A percentile compares a stretch with the other conserved stretches of the same genome.
Evolutionary conservation across 2,888 invertebrate species (phyloP).

Genomic region (Drosophila mercatorum): DNA sequence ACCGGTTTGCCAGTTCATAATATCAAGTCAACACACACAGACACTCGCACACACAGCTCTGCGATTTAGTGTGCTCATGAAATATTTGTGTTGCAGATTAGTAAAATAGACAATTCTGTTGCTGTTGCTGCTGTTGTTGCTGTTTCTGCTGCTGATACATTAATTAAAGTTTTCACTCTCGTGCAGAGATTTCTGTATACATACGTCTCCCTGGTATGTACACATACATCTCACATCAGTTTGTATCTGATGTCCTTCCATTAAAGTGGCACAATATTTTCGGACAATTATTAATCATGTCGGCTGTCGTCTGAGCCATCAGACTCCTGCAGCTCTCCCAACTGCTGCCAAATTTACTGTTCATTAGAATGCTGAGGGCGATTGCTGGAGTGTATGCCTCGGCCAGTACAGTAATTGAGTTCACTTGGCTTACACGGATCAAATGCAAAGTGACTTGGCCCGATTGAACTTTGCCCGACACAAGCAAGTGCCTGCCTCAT

Average conservation of each 20-base stretch:
- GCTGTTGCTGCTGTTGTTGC: constrained; percentile 31
- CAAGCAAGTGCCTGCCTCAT: not conserved
- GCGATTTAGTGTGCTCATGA: constrained; percentile 63
- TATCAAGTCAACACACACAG: constrained; percentile 46
- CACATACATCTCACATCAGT: constrained; percentile 10
- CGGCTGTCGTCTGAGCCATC: constrained; percentile 51
- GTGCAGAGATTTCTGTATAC: constrained; percentile 34
- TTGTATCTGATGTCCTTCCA: constrained; percentile 22
- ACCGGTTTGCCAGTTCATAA: constrained; percentile 71
- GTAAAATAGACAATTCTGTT: constrained; percentile 75
- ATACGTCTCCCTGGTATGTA: constrained; percentile 4
- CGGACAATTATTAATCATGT: constrained; percentile 78
- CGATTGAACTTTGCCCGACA: not conserved
- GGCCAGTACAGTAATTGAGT: constrained; percentile 45
- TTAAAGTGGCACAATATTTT: constrained; percentile 46
- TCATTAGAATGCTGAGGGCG: constrained; percentile 50
- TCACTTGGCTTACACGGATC: constrained; percentile 41
- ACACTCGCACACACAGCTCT: constrained; percentile 10
- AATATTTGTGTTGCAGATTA: constrained; percentile 78
- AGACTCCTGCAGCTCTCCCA: constrained; percentile 16
- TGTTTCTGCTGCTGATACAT: constrained; percentile 51
- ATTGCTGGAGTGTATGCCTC: constrained; percentile 22
- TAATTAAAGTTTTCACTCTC: constrained; percentile 76
- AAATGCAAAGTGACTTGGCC: constrained; percentile 13
- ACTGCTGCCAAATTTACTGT: constrained; percentile 31